These are phyloP conservation scores for Ornithorhynchus anatinus DNA, from an alignment of 2,113 vertebrate species.

Conservation along the genomic window DNA sequence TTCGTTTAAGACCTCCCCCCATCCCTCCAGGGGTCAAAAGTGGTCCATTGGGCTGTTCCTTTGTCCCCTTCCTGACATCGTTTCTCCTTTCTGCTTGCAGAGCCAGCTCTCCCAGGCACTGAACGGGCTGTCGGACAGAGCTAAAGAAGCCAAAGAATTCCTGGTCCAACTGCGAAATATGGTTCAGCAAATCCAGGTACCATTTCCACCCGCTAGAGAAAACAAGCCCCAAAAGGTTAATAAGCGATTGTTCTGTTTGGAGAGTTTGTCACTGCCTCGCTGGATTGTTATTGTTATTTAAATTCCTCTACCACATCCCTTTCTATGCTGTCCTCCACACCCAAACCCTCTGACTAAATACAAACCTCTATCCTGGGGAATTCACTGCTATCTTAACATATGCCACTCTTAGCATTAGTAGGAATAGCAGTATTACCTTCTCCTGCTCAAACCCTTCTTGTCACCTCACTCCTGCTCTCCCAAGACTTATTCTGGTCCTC, in stretches of 20 bases:
- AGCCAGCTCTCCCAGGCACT: constrained; percentile 96
- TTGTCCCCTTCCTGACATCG: too few species aligned
- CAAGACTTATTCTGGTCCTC: too few species aligned
- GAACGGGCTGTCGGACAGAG: constrained; percentile 92
- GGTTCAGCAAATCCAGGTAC: constrained; percentile 97
- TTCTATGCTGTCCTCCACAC: background rate
- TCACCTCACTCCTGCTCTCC: too few species aligned
- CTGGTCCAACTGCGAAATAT: constrained; percentile 94
- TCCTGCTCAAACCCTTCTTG: too few species aligned
- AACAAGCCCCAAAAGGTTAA: background rate
- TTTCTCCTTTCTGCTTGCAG: constrained; percentile 65
- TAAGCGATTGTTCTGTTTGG: background rate
- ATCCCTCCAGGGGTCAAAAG: background rate
- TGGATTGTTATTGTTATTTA: background rate
- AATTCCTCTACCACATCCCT: background rate
- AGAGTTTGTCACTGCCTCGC: background rate
- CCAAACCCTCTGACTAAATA: too few species aligned
- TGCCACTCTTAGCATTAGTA: too few species aligned
- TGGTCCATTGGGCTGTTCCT: background rate
- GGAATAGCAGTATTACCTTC: too few species aligned
- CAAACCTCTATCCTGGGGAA: too few species aligned
- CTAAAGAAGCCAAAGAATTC: constrained; percentile 97
- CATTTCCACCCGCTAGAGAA: background rate
- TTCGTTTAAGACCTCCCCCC: too few species aligned
- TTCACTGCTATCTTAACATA: too few species aligned